phyloP scores from a whole-genome alignment of 2,888 invertebrate species.

The Gymnocheta viridis region DNA sequence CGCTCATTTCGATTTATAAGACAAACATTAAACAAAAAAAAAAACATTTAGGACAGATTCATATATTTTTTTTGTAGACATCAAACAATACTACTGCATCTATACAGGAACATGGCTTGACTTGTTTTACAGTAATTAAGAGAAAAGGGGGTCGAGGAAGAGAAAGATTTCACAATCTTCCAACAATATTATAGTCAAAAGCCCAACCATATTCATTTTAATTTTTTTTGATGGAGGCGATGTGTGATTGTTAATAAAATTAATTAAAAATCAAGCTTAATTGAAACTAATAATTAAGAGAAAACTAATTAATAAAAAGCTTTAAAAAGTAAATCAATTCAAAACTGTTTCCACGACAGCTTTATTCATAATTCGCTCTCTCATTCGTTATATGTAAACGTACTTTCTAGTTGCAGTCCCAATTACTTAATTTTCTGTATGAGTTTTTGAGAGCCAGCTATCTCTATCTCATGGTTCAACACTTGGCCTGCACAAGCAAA shows the following conservation, averaged over 20 bases:
- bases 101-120: constrained; percentile 2
- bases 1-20: constrained; percentile 3
- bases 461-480: no score
- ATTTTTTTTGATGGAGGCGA: not conserved
- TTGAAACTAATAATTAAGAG: not conserved
- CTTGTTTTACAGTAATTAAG: not conserved
- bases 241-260: not conserved
- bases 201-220: not conserved
- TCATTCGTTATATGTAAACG: no score
- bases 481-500: no score
- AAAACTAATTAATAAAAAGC: not conserved
- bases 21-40: constrained; percentile 7
- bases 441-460: no score
- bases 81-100: not conserved
- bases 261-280: not conserved
- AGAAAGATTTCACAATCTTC: not conserved
- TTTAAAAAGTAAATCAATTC: not conserved
- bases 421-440: no score
- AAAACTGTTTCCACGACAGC: no score
- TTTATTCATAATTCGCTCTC: no score
- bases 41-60: constrained; percentile 2
- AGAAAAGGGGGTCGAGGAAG: not conserved
- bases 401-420: no score
- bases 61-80: not conserved
- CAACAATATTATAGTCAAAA: not conserved